Conservation (phyloP, 2,113 vertebrate genomes). For the Ceyx melanurus region DNA sequence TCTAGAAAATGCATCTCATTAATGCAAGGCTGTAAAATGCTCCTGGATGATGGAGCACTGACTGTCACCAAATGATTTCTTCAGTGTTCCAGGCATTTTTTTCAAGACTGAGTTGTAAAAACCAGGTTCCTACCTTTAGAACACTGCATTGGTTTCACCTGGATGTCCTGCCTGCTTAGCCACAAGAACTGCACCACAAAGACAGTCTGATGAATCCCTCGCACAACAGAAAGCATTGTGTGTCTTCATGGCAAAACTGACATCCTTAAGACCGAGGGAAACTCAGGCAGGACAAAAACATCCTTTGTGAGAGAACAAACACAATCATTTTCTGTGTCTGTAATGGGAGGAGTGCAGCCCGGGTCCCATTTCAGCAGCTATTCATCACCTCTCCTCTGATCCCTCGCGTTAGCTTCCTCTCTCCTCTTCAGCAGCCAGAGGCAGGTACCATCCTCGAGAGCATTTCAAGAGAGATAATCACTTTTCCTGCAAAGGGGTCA, state of each 20-base stretch:
- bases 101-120: not conserved
- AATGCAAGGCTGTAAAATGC: not conserved
- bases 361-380: not conserved
- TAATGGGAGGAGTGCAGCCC: not conserved
- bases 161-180: not conserved
- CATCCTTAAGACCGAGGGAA: accelerated
- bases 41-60: not conserved
- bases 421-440: not conserved
- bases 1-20: not conserved
- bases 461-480: not conserved
- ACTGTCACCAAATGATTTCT: not conserved
- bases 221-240: not conserved
- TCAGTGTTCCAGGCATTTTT: not conserved
- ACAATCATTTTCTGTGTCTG: not conserved
- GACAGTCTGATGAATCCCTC: not conserved
- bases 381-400: not conserved
- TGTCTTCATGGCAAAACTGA: not conserved
- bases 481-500: not conserved
- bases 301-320: not conserved
- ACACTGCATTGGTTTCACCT: not conserved
- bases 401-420: not conserved
- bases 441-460: not conserved
- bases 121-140: not conserved
- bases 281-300: not conserved
- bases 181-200: not conserved